Evolutionary conservation across 2,797 vertebrate species (phyloP), one percentile per base, ranked within the genome.

Genomic region (Orestias chungarensis): DNA sequence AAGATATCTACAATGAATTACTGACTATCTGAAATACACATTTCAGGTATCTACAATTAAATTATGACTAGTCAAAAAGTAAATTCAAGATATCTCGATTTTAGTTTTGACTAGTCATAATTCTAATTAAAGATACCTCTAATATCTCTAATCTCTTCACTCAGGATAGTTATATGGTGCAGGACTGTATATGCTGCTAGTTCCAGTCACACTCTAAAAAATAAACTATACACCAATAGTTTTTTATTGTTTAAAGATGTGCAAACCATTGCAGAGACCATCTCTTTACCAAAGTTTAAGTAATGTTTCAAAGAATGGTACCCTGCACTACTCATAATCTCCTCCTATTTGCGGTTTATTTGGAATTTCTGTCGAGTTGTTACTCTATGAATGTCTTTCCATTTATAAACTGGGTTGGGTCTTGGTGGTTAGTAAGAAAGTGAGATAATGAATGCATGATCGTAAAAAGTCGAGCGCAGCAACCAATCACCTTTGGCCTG

Each of bases 401-500:
- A 61, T 38, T 61, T 38, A 12, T 4, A 20, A 35, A 61, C 57
- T 12, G 57, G 12, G 6, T 40, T 40, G 35, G n/a, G 23, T 62
- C 11, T 5, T 33, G 10, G 5, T 10, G 2, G 23, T 23, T 62
- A 38, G 33, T 7, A 14, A 33, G 33, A 38, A 61, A 23, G 10
- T 38, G 35, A 61, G 23, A 35, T 40, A 25, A 62, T 62, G 59
- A 62, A 62, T 40, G 59, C 59, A 15, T 1, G 23, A 54, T 46
- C 25, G 17, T 20, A 65, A 65, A 43, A 65, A 46, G 15, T 1
- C 1, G 18, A 43, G 2, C 25, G 25, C 40, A 65, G 7, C 11
- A 31, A 61, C 43, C 42, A 57, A 20, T 74, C 66, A 74, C 65
- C 65, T 47, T 50, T 29, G 17, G 23, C 8, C 66, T 68, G 29